Evolutionary conservation across 2,113 vertebrate species (phyloP).

Genomic region (Etheostoma spectabile): DNA sequence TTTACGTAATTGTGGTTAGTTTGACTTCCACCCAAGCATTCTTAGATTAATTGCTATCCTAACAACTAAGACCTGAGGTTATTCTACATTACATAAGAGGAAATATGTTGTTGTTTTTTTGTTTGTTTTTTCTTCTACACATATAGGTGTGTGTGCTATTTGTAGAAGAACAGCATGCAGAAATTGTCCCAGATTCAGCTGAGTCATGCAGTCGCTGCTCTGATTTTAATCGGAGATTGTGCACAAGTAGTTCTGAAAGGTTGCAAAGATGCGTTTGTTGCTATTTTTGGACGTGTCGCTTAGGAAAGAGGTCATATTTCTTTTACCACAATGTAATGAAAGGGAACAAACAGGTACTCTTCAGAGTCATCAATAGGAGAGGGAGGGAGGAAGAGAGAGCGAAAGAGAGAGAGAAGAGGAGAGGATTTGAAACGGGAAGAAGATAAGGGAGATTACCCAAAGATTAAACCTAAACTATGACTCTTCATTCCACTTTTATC

Average conservation of each 20-base stretch:
- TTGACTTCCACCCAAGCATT: constrained; percentile 17
- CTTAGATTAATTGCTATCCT: constrained; percentile 48
- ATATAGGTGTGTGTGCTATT: constrained; percentile 71
- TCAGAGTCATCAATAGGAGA: constrained; percentile 18
- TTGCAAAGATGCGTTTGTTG: constrained; percentile 44
- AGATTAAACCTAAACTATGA: constrained; percentile 37
- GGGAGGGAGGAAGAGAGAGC: neutral
- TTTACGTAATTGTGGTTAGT: constrained; percentile 40
- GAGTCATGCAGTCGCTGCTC: constrained; percentile 71
- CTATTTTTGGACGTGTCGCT: constrained; percentile 25
- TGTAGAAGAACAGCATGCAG: constrained; percentile 56
- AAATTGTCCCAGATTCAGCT: constrained; percentile 74
- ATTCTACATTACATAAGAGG: constrained; percentile 61
- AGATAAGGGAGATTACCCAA: constrained; percentile 14
- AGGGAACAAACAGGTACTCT: constrained; percentile 48
- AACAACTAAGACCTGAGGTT: constrained; percentile 52
- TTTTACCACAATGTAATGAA: constrained; percentile 21
- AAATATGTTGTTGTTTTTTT: constrained; percentile 66
- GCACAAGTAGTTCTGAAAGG: constrained; percentile 39
- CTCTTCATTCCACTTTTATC: constrained; percentile 32
- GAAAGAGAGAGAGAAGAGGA: neutral
- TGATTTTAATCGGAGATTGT: constrained; percentile 56
- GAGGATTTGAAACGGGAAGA: neutral
- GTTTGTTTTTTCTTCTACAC: constrained; percentile 25
- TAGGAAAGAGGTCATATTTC: constrained; percentile 35